phyloP scores from a whole-genome alignment of 2,797 vertebrate genomes.

The Phalanger gymnotis region DNA sequence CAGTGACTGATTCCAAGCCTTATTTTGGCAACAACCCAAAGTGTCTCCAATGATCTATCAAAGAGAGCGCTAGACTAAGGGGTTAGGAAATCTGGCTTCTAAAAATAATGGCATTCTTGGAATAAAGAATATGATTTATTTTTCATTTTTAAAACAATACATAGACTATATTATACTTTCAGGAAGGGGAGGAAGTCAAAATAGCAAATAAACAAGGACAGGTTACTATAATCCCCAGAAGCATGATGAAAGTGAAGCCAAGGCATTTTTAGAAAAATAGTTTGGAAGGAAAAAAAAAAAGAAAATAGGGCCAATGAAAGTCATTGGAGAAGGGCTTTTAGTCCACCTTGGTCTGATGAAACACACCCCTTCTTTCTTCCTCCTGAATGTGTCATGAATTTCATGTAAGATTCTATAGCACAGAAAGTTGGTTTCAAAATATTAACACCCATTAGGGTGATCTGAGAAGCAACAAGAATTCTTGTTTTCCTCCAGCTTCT shows the following conservation, averaged over 20 bases:
- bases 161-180: background rate
- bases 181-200: background rate
- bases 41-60: background rate
- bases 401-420: background rate
- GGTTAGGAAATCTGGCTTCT: no score
- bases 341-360: no score
- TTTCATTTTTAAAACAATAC: background rate
- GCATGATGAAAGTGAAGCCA: background rate
- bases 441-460: background rate
- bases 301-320: background rate
- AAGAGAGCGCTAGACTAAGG: no score
- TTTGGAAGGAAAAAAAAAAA: no score
- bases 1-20: background rate
- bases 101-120: background rate
- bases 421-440: background rate
- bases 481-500: background rate
- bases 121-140: background rate
- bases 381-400: background rate
- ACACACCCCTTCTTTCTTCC: no score
- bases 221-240: background rate
- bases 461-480: background rate
- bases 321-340: background rate
- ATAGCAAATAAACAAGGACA: background rate
- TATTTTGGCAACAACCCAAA: background rate
- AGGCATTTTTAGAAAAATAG: background rate